phyloP scores from a whole-genome alignment of 2,113 vertebrate species.

The Gymnobelideus leadbeateri region DNA sequence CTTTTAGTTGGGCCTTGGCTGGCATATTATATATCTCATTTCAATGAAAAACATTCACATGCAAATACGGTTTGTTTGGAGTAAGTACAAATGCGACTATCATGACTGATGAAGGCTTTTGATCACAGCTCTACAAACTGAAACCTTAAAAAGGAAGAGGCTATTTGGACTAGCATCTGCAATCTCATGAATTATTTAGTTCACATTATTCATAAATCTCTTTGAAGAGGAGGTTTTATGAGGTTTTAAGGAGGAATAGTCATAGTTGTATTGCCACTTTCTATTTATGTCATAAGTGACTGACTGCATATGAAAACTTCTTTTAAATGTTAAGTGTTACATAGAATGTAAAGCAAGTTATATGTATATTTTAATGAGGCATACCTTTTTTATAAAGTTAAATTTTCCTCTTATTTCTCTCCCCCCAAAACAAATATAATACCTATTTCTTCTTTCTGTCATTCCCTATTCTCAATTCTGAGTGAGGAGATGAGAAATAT shows the following conservation, averaged over 20 bases:
- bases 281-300: slow-evolving; percentile 59
- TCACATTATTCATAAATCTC: slow-evolving; percentile 85
- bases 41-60: slow-evolving; percentile 94
- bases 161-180: slow-evolving; percentile 86
- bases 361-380: neutral
- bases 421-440: slow-evolving; percentile 18
- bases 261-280: slow-evolving; percentile 72
- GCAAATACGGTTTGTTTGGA: slow-evolving; percentile 93
- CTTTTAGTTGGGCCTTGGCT: slow-evolving; percentile 86
- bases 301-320: slow-evolving; percentile 57
- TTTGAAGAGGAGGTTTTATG: slow-evolving; percentile 83
- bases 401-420: neutral
- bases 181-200: slow-evolving; percentile 88
- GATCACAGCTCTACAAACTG: slow-evolving; percentile 87
- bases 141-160: slow-evolving; percentile 85
- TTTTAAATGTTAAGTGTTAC: slow-evolving; percentile 49
- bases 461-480: neutral
- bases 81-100: slow-evolving; percentile 88
- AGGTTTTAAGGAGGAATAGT: slow-evolving; percentile 80
- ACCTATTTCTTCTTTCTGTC: neutral
- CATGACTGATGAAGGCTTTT: slow-evolving; percentile 89
- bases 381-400: neutral
- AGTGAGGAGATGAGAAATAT: neutral
- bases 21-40: slow-evolving; percentile 89
- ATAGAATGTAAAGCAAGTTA: slow-evolving; percentile 51